Base-by-base conservation (phyloP, 2,888 invertebrate species). In the Pterobdella sp. region DNA sequence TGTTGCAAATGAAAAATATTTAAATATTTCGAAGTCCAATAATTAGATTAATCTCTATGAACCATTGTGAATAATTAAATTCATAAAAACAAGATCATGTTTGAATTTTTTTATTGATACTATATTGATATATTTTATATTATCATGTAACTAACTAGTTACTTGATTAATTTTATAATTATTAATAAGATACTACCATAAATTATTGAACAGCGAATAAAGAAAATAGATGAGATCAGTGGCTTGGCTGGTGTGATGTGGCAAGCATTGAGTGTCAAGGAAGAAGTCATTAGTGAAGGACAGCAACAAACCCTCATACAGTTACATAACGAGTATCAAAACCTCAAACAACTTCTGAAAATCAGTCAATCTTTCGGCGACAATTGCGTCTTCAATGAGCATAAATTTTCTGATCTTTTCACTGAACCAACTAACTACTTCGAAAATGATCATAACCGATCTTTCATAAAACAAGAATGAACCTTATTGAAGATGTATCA, bases 341-440 rank as follows among this genome's bases (percentile, higher is more conserved):
- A 26, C 52, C 71, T 71, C 35, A 26, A 26, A 10, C 71, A 71
- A n/a, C 63, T 71, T n/a, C 31, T 71, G 26, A 1, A 63, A 34
- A 63, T 71, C 56, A 71, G 71, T 63, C 34, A 34, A 35, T 63
- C 71, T 3, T 71, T 71, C 52, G 71, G 71, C 35, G 63, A 71
- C 35, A 71, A 71, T 63, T 71, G 71, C 34, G 10, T 71, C 56
- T 71, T 71, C 35, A 63, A 71, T 63, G 29, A 69, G 4, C 42
- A 69, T 34, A 69, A 69, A 49, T 18, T 0, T 14, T 7, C 4
- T 29, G 32, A 31, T 49, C 29, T 42, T 10, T 32, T 31, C 65
- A 32, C 2, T 22, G 34, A 14, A 3, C 14, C 65, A 14, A 32
- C 35, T 29, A 65, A 65, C 65, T 65, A 34, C n/a, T 65, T 65